phyloP scores from a whole-genome alignment of 1,140 invertebrate species.

The Melanaphis sacchari region DNA sequence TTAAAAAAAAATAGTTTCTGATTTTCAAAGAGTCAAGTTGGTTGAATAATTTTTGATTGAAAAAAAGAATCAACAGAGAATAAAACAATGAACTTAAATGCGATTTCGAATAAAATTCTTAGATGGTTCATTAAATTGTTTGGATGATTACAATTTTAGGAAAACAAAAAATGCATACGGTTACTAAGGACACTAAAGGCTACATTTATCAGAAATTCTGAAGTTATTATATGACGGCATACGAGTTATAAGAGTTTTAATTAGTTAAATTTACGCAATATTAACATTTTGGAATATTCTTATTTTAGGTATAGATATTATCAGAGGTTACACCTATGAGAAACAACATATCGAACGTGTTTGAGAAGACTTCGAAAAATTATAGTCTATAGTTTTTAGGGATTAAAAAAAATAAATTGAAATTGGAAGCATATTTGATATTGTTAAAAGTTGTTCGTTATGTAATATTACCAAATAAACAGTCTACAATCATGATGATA shows the following conservation, averaged over 20 bases:
- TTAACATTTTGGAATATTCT: not conserved
- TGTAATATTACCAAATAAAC: not conserved
- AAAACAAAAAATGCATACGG: not conserved
- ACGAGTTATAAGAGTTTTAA: not conserved
- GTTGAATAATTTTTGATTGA: not conserved
- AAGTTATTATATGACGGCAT: not conserved
- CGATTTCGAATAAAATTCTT: not conserved
- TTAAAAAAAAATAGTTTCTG: not conserved
- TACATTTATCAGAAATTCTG: not conserved
- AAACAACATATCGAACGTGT: not conserved
- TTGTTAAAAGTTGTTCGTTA: not conserved
- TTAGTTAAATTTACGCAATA: not conserved
- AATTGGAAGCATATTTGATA: not conserved
- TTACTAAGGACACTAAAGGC: not conserved
- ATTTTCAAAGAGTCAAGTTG: not conserved
- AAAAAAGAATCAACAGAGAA: not conserved
- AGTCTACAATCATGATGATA: not conserved
- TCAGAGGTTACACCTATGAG: not conserved
- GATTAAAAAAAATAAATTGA: not conserved
- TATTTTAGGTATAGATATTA: not conserved
- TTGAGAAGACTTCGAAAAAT: not conserved
- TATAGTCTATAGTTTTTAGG: not conserved
- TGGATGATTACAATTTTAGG: not conserved
- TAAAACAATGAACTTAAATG: not conserved
- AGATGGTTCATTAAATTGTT: not conserved